These are phyloP conservation scores for Crenuchus spilurus DNA, from an alignment of 2,797 vertebrate genomes.

Conservation along the genomic window DNA sequence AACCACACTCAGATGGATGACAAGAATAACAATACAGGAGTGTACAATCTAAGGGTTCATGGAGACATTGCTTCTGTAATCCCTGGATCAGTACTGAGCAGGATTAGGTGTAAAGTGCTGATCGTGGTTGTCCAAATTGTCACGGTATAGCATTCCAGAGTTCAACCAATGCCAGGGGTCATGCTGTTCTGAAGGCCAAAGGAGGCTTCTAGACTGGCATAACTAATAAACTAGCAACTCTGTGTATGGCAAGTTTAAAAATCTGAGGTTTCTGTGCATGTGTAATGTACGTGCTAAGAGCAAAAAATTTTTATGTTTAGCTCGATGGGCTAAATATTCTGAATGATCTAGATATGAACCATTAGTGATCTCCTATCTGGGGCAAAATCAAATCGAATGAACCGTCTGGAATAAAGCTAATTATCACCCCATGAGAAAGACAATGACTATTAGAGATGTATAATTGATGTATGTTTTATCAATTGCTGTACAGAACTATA, in stretches of 20 bases:
- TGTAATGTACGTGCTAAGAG: not conserved
- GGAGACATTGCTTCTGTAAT: too few species aligned
- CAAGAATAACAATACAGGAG: too few species aligned
- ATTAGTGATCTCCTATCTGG: constrained; percentile 7
- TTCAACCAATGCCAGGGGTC: too few species aligned
- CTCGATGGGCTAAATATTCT: not conserved
- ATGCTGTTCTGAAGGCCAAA: not conserved
- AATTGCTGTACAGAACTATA: constrained; percentile 18
- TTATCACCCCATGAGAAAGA: constrained; percentile 40
- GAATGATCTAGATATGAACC: not conserved
- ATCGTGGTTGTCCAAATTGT: too few species aligned
- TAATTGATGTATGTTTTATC: not conserved
- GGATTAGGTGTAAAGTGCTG: too few species aligned
- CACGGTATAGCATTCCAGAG: too few species aligned
- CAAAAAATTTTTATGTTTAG: not conserved
- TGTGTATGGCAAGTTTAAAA: not conserved
- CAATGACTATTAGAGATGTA: constrained; percentile 54
- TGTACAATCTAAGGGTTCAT: too few species aligned
- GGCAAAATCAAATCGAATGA: constrained; percentile 13
- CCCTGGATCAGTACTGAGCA: too few species aligned
- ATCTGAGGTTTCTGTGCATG: not conserved
- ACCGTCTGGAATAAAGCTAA: constrained; percentile 40
- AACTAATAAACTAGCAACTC: not conserved
- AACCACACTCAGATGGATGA: too few species aligned
- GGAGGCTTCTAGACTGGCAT: not conserved